A percentile compares a stretch with the other conserved stretches of the same genome.
Conservation (phyloP, 2,888 invertebrate genomes). For the Pantelozetes paolii region DNA sequence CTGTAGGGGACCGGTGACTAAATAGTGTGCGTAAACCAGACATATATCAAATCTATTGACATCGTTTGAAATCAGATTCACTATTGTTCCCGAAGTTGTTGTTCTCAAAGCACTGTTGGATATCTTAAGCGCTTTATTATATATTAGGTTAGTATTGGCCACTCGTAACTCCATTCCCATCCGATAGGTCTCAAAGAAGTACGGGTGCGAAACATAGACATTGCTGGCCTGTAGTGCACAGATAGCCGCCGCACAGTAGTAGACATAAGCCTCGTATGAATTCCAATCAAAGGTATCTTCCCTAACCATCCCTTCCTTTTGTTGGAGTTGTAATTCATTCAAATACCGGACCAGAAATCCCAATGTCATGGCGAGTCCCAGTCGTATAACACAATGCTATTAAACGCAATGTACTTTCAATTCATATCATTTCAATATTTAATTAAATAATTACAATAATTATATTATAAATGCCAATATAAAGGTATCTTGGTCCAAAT, state of each 20-base stretch:
- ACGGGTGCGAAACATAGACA: slow-evolving; percentile 75
- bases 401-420: neutral
- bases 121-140: slow-evolving; percentile 61
- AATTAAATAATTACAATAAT: slow-evolving; percentile 1
- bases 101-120: slow-evolving; percentile 76
- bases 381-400: slow-evolving; percentile 14
- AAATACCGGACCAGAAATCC: slow-evolving; percentile 48
- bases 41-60: slow-evolving; percentile 86
- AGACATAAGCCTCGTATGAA: slow-evolving; percentile 57
- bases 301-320: neutral
- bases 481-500: slow-evolving; percentile 41
- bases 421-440: neutral
- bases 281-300: neutral
- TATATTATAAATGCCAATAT: neutral
- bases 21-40: slow-evolving; percentile 78
- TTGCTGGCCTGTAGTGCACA: slow-evolving; percentile 70
- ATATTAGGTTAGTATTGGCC: slow-evolving; percentile 74
- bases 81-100: slow-evolving; percentile 84
- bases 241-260: slow-evolving; percentile 69
- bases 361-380: slow-evolving; percentile 12
- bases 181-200: slow-evolving; percentile 74
- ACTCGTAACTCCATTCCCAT: slow-evolving; percentile 61
- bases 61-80: slow-evolving; percentile 92
- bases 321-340: too few relatives aligned
- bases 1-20: slow-evolving; percentile 84